A percentile compares a stretch with the other conserved stretches of the same genome.
Conservation (phyloP, 2,888 invertebrate genomes). For the Hydropsyche betteni region DNA sequence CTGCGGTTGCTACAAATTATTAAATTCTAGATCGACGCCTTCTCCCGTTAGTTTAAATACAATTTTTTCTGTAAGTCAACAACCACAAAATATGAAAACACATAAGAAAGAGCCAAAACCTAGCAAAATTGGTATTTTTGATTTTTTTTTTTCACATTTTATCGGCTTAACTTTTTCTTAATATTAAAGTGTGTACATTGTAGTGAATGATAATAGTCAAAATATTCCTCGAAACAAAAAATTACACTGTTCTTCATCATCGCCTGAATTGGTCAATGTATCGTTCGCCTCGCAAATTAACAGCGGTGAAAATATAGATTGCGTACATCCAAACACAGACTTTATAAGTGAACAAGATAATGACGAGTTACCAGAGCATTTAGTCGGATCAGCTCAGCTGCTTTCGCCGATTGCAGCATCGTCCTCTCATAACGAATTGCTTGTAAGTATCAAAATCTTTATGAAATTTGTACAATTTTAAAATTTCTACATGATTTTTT, state of each 20-base stretch:
- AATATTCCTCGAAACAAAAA: background rate
- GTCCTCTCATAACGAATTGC: background rate
- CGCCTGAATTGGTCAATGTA: slow-evolving; percentile 46
- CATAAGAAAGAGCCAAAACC: slow-evolving; percentile 17
- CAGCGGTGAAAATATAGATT: slow-evolving; percentile 1
- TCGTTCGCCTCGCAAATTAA: background rate
- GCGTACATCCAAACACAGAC: background rate
- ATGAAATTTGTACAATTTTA: slow-evolving; percentile 8
- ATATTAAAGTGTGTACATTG: background rate
- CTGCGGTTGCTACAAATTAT: slow-evolving; percentile 45
- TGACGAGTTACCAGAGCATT: slow-evolving; percentile 27
- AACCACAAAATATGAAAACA: slow-evolving; percentile 31
- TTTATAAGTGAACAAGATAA: background rate
- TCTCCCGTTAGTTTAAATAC: slow-evolving; percentile 62
- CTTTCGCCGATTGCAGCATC: background rate
- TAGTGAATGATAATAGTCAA: slow-evolving; percentile 17
- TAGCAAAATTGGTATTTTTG: slow-evolving; percentile 29
- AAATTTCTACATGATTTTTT: slow-evolving; percentile 44
- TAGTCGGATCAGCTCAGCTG: background rate
- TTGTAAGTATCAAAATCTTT: background rate
- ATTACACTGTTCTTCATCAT: slow-evolving; percentile 47
- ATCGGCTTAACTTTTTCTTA: too few relatives aligned
- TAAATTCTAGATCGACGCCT: slow-evolving; percentile 40
- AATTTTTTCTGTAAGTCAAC: slow-evolving; percentile 57
- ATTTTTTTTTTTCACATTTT: background rate